Conservation (phyloP, 92 coral and sea anemone species). For the Montipora capitata region DNA sequence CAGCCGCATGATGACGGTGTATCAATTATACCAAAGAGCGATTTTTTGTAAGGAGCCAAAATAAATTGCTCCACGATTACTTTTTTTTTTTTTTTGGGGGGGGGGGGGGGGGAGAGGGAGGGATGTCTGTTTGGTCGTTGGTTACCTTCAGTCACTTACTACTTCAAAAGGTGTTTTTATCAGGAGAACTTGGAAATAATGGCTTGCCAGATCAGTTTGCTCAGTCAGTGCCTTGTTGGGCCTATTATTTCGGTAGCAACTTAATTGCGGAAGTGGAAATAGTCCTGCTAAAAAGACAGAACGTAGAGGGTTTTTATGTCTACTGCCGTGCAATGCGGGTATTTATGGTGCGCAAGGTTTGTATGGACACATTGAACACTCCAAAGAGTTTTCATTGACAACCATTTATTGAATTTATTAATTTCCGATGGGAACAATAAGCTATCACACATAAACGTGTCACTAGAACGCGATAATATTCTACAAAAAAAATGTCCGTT, state of each 20-base stretch:
- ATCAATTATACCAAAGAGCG: not conserved
- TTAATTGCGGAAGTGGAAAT: too few relatives aligned
- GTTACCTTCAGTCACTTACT: too few relatives aligned
- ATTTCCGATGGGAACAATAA: slow-evolving; percentile 49
- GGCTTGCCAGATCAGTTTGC: too few relatives aligned
- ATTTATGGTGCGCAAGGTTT: not conserved
- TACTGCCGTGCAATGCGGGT: not conserved
- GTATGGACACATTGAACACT: not conserved
- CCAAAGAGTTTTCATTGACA: slow-evolving; percentile 26
- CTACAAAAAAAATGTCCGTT: slow-evolving; percentile 58
- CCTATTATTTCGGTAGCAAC: too few relatives aligned
- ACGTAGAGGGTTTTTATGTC: not conserved
- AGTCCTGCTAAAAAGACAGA: too few relatives aligned
- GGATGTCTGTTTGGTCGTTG: too few relatives aligned
- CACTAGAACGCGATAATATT: slow-evolving; percentile 67
- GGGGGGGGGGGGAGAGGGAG: too few relatives aligned
- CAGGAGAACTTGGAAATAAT: too few relatives aligned
- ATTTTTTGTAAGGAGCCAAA: not conserved
- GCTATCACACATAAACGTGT: slow-evolving; percentile 44
- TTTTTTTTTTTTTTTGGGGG: too few relatives aligned
- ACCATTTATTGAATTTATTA: slow-evolving; percentile 45
- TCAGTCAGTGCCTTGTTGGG: too few relatives aligned
- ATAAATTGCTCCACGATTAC: not conserved
- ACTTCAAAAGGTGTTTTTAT: too few relatives aligned
- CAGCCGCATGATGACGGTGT: not conserved